Base-by-base conservation (phyloP, 2,888 invertebrate species). In the Lymantria monacha region DNA sequence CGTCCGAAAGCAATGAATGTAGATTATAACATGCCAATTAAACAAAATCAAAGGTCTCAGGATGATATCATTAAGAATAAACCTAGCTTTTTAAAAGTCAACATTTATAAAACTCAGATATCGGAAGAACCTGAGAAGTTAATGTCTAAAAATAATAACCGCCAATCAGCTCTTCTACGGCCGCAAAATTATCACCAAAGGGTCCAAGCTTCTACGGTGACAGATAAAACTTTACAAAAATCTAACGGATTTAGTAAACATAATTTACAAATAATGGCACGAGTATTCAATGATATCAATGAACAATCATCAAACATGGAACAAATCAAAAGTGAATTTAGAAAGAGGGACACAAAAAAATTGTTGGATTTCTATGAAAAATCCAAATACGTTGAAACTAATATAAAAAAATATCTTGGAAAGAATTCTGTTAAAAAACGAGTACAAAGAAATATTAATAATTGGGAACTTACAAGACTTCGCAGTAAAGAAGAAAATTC, bases 331-430 rank as follows among this genome's bases (percentile, higher is more conserved):
- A 59, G 55, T n/a, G 77, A 76, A 36, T 64, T 69, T 44, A 65
- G 46, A 30, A 42, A 41, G 30, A 15, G 44, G 3, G 42, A 52
- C 9, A 44, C 59, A 44, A 44, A 63, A 49, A 31, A 42, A 14
- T 7, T 53, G 38, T n/a, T 46, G 22, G 30, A 40, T 12, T 9
- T 43, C 10, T 47, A 57, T 22, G 51, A 59, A 3, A 70, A 69
- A 52, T 50, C 52, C n/a, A 76, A 69, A 57, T 69, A 60, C 56
- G 3, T 67, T 33, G 33, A 62, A 30, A 75, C 79, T 7, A 67
- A 53, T 7, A 66, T 74, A 47, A 74, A 61, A 37, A 78, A 76
- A 47, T 79, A 70, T 53, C 70, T 76, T 22, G 69, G 69, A 3
- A 75, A 70, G 49, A 70, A 76, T 42, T 55, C 63, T 3, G 49